phyloP scores from a whole-genome alignment of 2,888 invertebrate genomes.

The Helobdella robusta region DNA sequence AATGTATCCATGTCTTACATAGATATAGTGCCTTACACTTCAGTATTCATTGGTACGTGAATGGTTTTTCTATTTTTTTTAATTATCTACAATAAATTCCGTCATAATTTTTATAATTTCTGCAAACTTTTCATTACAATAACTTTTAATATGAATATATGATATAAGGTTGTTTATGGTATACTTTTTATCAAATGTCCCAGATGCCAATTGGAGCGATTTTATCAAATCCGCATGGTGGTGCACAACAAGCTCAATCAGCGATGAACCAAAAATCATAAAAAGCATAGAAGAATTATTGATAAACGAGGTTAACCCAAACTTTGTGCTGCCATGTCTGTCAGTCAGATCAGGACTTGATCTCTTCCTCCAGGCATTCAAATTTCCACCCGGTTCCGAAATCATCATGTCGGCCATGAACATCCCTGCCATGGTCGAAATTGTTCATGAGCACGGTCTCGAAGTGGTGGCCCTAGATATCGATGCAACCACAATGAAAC shows the following conservation, averaged over 20 bases:
- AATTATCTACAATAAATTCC: neutral
- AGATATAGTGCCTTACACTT: slow-evolving; percentile 27
- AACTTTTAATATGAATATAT: neutral
- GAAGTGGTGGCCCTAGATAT: slow-evolving; percentile 45
- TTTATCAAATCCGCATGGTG: slow-evolving; percentile 27
- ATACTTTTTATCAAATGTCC: neutral
- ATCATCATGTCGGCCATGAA: slow-evolving; percentile 50
- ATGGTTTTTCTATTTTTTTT: neutral
- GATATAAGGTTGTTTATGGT: neutral
- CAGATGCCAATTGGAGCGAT: slow-evolving; percentile 32
- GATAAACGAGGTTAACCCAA: slow-evolving; percentile 27
- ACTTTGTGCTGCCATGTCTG: slow-evolving; percentile 33
- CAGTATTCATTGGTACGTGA: slow-evolving; percentile 26
- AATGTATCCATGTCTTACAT: slow-evolving; percentile 29
- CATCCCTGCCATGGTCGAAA: slow-evolving; percentile 46
- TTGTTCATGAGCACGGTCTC: slow-evolving; percentile 44
- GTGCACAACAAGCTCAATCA: too few relatives aligned
- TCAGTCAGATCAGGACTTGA: slow-evolving; percentile 36
- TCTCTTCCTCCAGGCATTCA: slow-evolving; percentile 37
- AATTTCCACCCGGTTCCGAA: slow-evolving; percentile 47
- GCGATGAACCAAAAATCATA: neutral
- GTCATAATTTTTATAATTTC: neutral
- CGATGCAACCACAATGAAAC: slow-evolving; percentile 44
- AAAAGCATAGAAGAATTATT: slow-evolving; percentile 29
- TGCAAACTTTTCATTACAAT: neutral